A percentile compares a stretch with the other conserved stretches of the same genome.
phyloP scores from a whole-genome alignment of 2,888 invertebrate genomes.

The Gisinianus flammeolus region DNA sequence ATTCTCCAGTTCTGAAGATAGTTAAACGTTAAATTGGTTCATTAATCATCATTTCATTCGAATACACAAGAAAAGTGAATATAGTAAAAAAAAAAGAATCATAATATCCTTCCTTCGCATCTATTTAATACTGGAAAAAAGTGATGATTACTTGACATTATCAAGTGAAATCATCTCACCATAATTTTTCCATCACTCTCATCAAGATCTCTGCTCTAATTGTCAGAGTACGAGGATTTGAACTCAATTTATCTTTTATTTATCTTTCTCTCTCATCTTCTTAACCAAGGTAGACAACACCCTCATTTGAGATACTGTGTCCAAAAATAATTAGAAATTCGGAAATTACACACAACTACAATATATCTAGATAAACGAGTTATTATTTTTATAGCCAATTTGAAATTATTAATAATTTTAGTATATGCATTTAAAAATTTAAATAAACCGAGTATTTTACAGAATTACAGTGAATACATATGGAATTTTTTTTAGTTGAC shows the following conservation, averaged over 20 bases:
- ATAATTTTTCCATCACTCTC: no score
- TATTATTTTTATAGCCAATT: background rate
- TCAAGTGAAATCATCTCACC: background rate
- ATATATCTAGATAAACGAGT: background rate
- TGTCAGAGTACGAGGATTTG: background rate
- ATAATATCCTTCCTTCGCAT: no score
- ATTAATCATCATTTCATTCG: background rate
- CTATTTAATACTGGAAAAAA: background rate
- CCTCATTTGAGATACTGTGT: background rate
- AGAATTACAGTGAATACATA: background rate
- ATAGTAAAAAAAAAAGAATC: no score
- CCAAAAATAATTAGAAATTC: background rate
- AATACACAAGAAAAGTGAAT: background rate
- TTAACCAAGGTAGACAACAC: background rate
- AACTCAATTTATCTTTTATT: background rate
- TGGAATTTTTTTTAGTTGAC: background rate
- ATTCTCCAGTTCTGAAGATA: background rate
- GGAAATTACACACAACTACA: background rate
- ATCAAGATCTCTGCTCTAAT: no score
- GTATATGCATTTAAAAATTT: background rate
- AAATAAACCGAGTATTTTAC: background rate
- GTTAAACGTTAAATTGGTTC: background rate
- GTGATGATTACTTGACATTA: slow-evolving; percentile 6
- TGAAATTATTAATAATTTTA: background rate
- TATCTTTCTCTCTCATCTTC: background rate